Evolutionary conservation across 2,113 vertebrate species (phyloP).

Genomic region (Leiothrix lutea): DNA sequence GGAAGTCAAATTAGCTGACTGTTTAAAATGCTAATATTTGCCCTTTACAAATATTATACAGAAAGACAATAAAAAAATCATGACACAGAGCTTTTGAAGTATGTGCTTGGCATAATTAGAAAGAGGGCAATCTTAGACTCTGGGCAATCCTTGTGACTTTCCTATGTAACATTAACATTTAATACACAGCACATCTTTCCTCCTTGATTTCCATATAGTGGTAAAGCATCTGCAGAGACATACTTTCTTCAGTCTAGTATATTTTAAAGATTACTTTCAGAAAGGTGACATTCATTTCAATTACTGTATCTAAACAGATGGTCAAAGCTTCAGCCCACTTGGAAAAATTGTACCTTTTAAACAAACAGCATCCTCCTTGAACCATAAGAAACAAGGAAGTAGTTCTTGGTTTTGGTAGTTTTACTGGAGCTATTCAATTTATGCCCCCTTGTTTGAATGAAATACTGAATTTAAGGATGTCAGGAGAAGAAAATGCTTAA

Average conservation of each 20-base stretch:
- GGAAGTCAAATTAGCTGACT: conserved; percentile 53
- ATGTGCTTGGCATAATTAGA: background rate
- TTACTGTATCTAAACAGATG: background rate
- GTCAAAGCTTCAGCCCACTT: background rate
- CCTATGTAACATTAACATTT: background rate
- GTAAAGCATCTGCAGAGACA: background rate
- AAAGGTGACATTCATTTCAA: background rate
- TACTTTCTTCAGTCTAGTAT: background rate
- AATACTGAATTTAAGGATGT: background rate
- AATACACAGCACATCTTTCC: background rate
- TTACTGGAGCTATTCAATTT: background rate
- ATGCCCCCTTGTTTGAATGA: background rate
- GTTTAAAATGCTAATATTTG: conserved; percentile 61
- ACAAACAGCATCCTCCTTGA: background rate
- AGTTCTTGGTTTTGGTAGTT: background rate
- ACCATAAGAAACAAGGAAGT: background rate
- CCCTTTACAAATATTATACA: conserved; percentile 36
- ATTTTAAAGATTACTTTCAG: background rate
- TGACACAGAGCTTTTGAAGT: background rate
- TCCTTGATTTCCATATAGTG: background rate
- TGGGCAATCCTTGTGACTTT: background rate
- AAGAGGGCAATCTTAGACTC: background rate
- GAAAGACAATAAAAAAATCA: background rate
- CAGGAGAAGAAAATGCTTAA: background rate
- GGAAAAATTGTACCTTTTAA: background rate